Conservation (phyloP, 2,113 vertebrate genomes). For the Channa argus region DNA sequence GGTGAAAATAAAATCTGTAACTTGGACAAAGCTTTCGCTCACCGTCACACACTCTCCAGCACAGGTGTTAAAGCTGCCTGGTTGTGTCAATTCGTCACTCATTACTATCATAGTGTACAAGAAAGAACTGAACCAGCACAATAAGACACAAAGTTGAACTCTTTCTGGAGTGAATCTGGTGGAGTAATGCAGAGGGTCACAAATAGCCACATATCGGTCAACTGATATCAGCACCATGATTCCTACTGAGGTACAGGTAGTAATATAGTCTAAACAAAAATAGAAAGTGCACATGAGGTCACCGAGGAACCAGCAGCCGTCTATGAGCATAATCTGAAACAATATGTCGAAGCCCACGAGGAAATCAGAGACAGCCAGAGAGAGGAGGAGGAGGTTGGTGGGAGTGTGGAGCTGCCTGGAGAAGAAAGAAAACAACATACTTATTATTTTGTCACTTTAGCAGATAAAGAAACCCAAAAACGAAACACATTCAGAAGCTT, state of each 20-base stretch:
- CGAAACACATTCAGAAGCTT: no score
- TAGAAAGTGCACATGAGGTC: no score
- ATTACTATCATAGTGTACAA: fast-evolving
- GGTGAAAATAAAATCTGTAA: no score
- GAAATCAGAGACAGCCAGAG: constrained; percentile 15
- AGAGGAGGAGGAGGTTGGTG: constrained; percentile 71
- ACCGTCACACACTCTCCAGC: constrained; percentile 22
- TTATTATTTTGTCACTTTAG: background rate
- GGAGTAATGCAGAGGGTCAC: constrained; percentile 4
- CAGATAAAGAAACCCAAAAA: no score
- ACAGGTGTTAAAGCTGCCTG: constrained; percentile 12
- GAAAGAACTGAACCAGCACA: constrained; percentile 20
- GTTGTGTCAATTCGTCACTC: background rate
- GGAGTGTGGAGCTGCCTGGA: constrained; percentile 72
- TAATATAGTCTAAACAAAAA: no score
- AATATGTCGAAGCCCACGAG: no score
- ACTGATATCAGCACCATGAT: no score
- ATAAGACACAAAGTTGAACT: background rate
- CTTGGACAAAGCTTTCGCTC: no score
- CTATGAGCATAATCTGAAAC: no score
- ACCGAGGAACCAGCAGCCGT: no score
- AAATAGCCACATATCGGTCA: no score
- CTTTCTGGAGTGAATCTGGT: background rate
- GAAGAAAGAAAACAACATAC: background rate
- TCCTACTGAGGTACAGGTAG: no score